Evolutionary conservation across 2,888 invertebrate genomes (phyloP), one percentile per base, ranked within the genome.

Genomic region (Gari tellinella): DNA sequence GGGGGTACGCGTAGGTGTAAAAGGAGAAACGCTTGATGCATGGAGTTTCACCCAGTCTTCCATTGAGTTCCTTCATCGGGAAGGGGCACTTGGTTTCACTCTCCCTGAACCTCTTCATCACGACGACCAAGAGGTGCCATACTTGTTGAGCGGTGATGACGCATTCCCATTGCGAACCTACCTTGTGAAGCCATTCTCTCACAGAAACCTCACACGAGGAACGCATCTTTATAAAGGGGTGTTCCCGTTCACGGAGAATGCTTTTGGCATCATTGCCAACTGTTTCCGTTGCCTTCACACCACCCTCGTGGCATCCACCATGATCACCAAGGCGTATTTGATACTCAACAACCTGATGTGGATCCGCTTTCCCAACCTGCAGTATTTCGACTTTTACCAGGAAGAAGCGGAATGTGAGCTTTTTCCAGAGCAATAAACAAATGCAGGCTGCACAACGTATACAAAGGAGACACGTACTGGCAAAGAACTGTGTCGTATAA

Each of bases 261-360:
- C 46, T 46, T 46, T 46, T 17, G 46, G 46, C 17, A 46, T 46
- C 46, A 14, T 46, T 46, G 46, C 17, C 46, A 46, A 46, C 46
- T 17, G 46, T 17, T 46, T n/a, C 46, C 46, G 46, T 14, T 46
- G 46, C 46, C 46, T 46, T 17, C 46, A n/a, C 46, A 46, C 46
- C 46, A 46, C 17, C 17, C 46, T 46, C 17, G n/a, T n/a, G 40
- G 31, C 52, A 21, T 17, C 52, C 52, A 25, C 23, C 52, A 2
- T 12, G 52, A 52, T 66, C 43, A 25, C 57, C 8, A 37, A 51
- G 21, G 60, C 66, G 15, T 51, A 53, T 43, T 25, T 60, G n/a
- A 49, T 41, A 19, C 66, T 72, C 45, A 55, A 70, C 45, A 72
- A 72, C 66, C 19, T 66, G 23, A 66, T 67, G 66, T 15, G 66